These are phyloP conservation scores for Tethya wilhelma DNA, from an alignment of 37 sponge, comb jelly and placozoan genomes.

Conservation along the genomic window DNA sequence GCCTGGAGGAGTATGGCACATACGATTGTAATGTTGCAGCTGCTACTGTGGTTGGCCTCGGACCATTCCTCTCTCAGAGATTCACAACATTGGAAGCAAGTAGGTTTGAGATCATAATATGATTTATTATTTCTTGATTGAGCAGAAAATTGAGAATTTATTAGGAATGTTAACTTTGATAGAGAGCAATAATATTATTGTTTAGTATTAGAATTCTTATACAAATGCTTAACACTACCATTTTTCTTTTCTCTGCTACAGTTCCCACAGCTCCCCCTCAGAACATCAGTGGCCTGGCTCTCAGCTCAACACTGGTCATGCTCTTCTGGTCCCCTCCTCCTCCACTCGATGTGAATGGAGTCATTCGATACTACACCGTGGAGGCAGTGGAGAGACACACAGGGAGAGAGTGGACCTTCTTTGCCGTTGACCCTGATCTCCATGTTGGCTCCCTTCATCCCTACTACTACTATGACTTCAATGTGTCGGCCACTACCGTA, in stretches of 20 bases:
- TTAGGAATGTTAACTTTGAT: too few relatives aligned
- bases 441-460: conserved; percentile 23
- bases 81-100: too few relatives aligned
- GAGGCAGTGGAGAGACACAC: conserved; percentile 6
- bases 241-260: neutral
- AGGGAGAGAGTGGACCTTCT: neutral
- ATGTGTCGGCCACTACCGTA: conserved; percentile 41
- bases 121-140: too few relatives aligned
- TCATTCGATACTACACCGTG: conserved; percentile 25
- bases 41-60: conserved; percentile 5
- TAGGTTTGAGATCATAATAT: too few relatives aligned
- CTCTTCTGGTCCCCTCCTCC: conserved; percentile 19
- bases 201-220: neutral
- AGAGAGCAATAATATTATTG: neutral
- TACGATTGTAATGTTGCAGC: conserved; percentile 15
- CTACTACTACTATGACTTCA: conserved; percentile 25
- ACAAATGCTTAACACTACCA: neutral
- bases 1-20: neutral
- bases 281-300: neutral
- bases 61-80: too few relatives aligned
- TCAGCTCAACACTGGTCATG: neutral
- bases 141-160: too few relatives aligned
- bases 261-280: conserved; percentile 23
- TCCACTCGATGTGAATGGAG: conserved; percentile 24
- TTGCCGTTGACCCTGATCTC: neutral